Evolutionary conservation across 1,140 invertebrate species (phyloP).

Genomic region (Marisa cornuarietis): DNA sequence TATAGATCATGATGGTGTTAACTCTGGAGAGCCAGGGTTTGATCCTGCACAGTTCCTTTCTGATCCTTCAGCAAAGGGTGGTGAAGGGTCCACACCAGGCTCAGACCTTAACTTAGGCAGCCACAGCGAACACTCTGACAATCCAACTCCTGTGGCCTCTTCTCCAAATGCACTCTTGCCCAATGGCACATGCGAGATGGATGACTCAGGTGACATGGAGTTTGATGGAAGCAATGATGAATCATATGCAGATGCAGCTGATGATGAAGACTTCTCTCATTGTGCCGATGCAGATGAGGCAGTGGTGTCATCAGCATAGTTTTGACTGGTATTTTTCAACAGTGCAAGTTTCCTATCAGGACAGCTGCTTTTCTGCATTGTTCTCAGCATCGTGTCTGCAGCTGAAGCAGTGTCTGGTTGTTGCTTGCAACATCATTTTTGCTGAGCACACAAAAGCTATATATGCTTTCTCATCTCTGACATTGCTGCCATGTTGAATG

Average conservation of each 20-base stretch:
- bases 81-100: no score
- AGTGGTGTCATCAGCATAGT: neutral
- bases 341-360: neutral
- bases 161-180: neutral
- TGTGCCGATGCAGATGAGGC: neutral
- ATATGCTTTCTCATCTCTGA: neutral
- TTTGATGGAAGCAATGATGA: conserved; percentile 7
- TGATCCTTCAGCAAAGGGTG: no score
- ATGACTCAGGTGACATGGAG: conserved; percentile 4
- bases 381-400: neutral
- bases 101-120: no score
- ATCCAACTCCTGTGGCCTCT: no score
- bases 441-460: neutral
- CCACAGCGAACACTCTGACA: no score
- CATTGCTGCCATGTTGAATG: neutral
- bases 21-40: no score
- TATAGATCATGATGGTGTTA: no score
- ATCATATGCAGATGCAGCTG: neutral
- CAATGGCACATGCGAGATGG: conserved; percentile 1
- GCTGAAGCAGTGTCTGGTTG: neutral
- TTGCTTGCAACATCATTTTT: neutral
- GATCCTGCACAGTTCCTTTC: no score
- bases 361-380: neutral
- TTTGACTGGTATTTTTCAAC: neutral
- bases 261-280: conserved; percentile 2